phyloP scores from a whole-genome alignment of 2,888 invertebrate genomes.

The Marronus borbonicus region DNA sequence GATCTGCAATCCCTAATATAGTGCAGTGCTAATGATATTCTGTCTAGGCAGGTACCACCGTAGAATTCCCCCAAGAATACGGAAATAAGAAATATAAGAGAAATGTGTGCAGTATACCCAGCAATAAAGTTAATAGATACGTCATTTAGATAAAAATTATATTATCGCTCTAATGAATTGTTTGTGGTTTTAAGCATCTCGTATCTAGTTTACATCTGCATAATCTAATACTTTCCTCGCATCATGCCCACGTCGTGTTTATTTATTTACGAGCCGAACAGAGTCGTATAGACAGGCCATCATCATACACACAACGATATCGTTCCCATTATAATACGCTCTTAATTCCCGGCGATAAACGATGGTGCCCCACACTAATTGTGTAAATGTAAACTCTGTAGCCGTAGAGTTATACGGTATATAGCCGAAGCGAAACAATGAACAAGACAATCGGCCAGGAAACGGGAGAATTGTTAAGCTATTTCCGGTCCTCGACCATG shows the following conservation, averaged over 20 bases:
- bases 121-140: neutral
- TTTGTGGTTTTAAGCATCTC: neutral
- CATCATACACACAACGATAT: neutral
- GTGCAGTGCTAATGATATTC: too few relatives aligned
- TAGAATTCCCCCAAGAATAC: too few relatives aligned
- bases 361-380: too few relatives aligned
- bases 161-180: conserved; percentile 3
- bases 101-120: too few relatives aligned
- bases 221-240: too few relatives aligned
- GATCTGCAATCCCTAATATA: too few relatives aligned
- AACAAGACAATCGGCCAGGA: conserved; percentile 42
- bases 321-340: conserved; percentile 31
- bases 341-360: too few relatives aligned
- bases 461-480: conserved; percentile 36
- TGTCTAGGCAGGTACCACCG: too few relatives aligned
- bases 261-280: neutral
- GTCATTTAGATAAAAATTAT: neutral
- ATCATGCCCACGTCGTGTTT: neutral
- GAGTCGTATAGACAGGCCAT: conserved; percentile 12
- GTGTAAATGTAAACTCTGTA: neutral
- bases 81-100: too few relatives aligned
- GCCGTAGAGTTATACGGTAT: too few relatives aligned
- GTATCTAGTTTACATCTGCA: too few relatives aligned
- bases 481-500: conserved; percentile 28
- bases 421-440: conserved; percentile 25